Base-by-base conservation (phyloP, 1,140 invertebrate species). In the Drosophila kohkoa region DNA sequence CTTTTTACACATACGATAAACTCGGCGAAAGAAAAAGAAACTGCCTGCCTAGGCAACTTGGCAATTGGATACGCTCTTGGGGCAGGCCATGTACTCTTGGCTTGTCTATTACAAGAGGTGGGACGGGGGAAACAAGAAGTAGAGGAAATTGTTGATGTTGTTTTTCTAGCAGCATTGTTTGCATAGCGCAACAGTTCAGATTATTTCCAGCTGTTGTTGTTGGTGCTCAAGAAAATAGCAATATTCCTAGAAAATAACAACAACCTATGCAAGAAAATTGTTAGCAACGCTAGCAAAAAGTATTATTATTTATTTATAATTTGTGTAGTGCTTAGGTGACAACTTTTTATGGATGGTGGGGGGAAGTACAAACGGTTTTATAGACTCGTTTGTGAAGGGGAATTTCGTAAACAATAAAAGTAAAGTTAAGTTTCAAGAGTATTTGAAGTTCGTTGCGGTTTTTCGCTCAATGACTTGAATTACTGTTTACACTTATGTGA, bases 161-260 rank as follows among this genome's bases (percentile, higher is more conserved):
- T 63, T 1, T 59, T 15, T n/a, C 11, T 52, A 13, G 46, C 4
- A 15, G 45, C 48, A 57, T 55, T 79, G 63, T 60, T 69, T 63
- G 64, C 20, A 63, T 57, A 70, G 45, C 48, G 51, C 58, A 55
- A 57, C 20, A 63, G 59, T 79, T 87, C 63, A 78, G 81, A 89
- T 89, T 72, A 89, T 75, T 89, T 88, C 74, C 83, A 89, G 85
- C 75, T 88, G 83, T 64, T 77, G 60, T 25, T 25, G 20, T 25
- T 25, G 32, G 46, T 49, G 63, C 41, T n/a, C 13, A 45, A 45
- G 38, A 65, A 55, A 58, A 62, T 83, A 57, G 68, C 60, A 62
- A 60, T 86, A 75, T 86, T 85, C 82, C 52, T 20, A 28, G 75
- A 43, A 85, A 81, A 49, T 20, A 28, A 71, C 38, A 85, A 81